phyloP scores from a whole-genome alignment of 1,140 invertebrate genomes.

The Drosophila subpulchrella region DNA sequence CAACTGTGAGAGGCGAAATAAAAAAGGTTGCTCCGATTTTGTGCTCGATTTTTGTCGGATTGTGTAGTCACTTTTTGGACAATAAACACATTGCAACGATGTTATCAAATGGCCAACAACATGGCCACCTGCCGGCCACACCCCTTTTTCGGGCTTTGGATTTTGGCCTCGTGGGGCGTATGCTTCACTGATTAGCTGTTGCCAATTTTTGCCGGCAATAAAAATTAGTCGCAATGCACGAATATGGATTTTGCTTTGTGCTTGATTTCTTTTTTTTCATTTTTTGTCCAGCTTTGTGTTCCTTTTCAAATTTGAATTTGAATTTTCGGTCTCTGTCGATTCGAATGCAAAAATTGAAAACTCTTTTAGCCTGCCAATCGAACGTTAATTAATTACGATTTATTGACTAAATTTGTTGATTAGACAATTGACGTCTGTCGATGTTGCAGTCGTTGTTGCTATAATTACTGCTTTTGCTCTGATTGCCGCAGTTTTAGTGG shows the following conservation, averaged over 20 bases:
- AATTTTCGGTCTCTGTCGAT: conserved; percentile 26
- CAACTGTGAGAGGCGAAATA: conserved; percentile 37
- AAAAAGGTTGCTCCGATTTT: conserved; percentile 57
- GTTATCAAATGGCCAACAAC: conserved; percentile 69
- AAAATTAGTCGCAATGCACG: conserved; percentile 79
- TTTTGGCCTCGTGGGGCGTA: conserved; percentile 55
- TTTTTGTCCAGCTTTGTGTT: conserved; percentile 13
- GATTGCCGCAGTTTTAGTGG: conserved; percentile 46
- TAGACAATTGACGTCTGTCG: conserved; percentile 80
- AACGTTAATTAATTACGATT: conserved; percentile 83
- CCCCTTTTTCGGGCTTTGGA: conserved; percentile 44
- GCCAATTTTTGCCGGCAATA: conserved; percentile 76
- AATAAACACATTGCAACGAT: conserved; percentile 80
- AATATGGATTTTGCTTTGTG: conserved; percentile 62
- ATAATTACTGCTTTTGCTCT: conserved; percentile 35
- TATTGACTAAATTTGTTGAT: conserved; percentile 83
- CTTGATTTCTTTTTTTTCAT: conserved; percentile 13
- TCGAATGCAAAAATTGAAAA: conserved; percentile 57
- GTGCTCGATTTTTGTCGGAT: conserved; percentile 56
- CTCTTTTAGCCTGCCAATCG: conserved; percentile 61
- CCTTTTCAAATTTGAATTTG: conserved; percentile 58
- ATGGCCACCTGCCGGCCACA: conserved; percentile 73
- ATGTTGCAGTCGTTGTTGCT: conserved; percentile 49
- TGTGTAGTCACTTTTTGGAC: conserved; percentile 75
- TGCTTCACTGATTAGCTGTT: conserved; percentile 76